Base-by-base conservation (phyloP, 2,797 vertebrate genomes). In the Anabacerthia variegaticeps region DNA sequence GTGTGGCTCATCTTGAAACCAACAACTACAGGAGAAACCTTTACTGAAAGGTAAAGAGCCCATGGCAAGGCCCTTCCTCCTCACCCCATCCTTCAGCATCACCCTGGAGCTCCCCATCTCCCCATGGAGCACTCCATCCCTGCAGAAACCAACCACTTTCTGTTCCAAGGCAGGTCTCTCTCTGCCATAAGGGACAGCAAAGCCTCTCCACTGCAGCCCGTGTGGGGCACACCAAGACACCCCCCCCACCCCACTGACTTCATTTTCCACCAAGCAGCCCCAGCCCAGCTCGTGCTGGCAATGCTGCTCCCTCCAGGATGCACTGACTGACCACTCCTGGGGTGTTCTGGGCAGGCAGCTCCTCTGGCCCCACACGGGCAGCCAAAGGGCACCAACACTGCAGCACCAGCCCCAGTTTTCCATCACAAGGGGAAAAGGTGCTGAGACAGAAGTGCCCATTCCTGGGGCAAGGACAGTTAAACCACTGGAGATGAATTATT, bases 261-360 rank as follows among this genome's bases (percentile, higher is more conserved):
- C 1, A 15, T 14, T 58, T 28, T 7, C 34, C 56, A 11, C 28
- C 34, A 7, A 34, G 10, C 68, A 56, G 52, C 7, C 2, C 1
- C 20, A 13, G 36, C 36, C 43, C 2, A 8, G 37, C 5, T 26
- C 8, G 1, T 4, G 36, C 61, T 8, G 19, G 55, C 14, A 10
- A 4, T 22, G 10, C 49, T 6, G 59, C 46, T 56, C n/a, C 58
- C n/a, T 51, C 24, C 1, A 1, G 34, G 58, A 11, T 14, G 43
- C 19, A 2, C 37, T 13, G 10, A 2, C 37, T 13, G 10, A 41
- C 7, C 1, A 1, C 58, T 4, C 1, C 5, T 1, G 0, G 26
- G 54, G 48, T 2, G 1, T 44, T 44, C 10, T 11, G 80, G 20
- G 8, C 6, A 15, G 3, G 12, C 61, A 32, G 52, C 1, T 58